Percentiles rank a stretch among this genome's conserved stretches.
phyloP scores from a whole-genome alignment of 2,888 invertebrate genomes.

The Linhomoeus sp. region DNA sequence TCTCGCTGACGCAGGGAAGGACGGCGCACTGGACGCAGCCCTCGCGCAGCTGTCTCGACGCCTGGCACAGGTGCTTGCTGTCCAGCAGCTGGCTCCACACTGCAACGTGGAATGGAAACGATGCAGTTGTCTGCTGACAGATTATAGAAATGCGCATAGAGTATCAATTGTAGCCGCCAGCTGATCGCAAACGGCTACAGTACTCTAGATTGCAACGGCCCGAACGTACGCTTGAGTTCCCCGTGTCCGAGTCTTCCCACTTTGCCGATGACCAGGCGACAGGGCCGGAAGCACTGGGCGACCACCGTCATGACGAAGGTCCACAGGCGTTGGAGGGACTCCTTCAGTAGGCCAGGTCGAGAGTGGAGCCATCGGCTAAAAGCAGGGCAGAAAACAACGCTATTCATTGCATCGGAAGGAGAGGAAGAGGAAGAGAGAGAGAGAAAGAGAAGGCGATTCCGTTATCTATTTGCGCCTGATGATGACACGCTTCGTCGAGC shows the following conservation, averaged over 20 bases:
- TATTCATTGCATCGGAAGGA: neutral
- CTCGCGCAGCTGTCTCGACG: conserved; percentile 7
- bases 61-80: conserved; percentile 11
- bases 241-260: conserved; percentile 92
- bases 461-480: conserved; percentile 36
- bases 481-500: conserved; percentile 4
- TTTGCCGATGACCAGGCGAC: conserved; percentile 86
- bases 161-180: too few species aligned
- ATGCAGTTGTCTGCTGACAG: too few species aligned
- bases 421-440: conserved; percentile 48
- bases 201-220: too few species aligned
- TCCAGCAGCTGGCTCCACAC: conserved; percentile 22
- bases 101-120: too few species aligned
- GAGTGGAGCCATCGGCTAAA: too few species aligned
- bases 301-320: conserved; percentile 85
- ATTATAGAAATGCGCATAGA: too few species aligned
- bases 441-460: conserved; percentile 85
- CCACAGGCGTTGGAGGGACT: conserved; percentile 66
- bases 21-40: conserved; percentile 69
- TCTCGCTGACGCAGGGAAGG: conserved; percentile 52
- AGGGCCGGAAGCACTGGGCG: conserved; percentile 64
- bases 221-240: conserved; percentile 57
- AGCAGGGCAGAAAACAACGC: neutral
- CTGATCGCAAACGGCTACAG: too few species aligned
- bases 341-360: conserved; percentile 7